These are phyloP conservation scores for Alexandromys fortis DNA, from an alignment of 2,113 vertebrate species.

Conservation along the genomic window DNA sequence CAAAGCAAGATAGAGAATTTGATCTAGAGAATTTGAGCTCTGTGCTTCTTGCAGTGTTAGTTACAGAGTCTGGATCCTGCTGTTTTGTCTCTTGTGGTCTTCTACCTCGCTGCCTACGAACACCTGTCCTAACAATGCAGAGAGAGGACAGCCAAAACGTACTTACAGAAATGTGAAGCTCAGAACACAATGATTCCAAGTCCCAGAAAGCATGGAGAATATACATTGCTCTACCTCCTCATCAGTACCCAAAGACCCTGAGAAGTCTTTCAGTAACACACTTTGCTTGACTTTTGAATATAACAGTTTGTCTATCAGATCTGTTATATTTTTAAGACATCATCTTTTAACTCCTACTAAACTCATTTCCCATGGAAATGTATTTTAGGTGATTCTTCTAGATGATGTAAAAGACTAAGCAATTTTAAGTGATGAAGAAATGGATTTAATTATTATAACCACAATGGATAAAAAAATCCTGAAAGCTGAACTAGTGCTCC, in stretches of 20 bases:
- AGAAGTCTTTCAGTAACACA: neutral
- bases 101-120: neutral
- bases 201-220: too few relatives aligned
- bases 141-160: neutral
- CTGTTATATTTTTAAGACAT: neutral
- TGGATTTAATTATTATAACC: neutral
- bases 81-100: neutral
- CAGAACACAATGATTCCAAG: neutral
- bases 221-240: neutral
- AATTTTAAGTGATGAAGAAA: neutral
- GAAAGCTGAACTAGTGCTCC: neutral
- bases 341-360: neutral
- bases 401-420: neutral
- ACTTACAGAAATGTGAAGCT: neutral
- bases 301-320: neutral
- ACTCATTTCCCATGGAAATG: neutral
- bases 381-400: neutral
- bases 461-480: neutral
- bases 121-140: too few relatives aligned
- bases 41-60: neutral
- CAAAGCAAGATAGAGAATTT: neutral
- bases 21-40: too few relatives aligned
- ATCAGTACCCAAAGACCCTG: neutral
- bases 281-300: neutral
- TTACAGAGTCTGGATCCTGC: too few relatives aligned